Evolutionary conservation across 2,888 invertebrate species (phyloP).

Genomic region (Caenorhabditis sp.): DNA sequence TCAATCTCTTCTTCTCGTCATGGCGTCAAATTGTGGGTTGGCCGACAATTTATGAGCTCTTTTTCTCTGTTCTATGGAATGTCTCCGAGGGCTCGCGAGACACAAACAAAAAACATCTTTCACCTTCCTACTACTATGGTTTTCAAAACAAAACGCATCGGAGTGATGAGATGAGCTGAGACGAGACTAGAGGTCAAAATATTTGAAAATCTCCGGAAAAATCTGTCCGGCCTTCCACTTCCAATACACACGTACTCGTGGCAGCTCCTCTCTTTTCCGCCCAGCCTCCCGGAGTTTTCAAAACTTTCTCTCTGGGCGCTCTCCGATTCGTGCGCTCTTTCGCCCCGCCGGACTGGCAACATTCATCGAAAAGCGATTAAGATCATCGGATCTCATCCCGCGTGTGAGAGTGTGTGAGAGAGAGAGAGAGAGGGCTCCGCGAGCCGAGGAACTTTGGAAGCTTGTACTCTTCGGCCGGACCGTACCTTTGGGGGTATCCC

Average conservation of each 20-base stretch:
- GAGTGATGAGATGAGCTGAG: too few species aligned
- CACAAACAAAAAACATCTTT: too few species aligned
- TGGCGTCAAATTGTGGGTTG: conserved; percentile 3
- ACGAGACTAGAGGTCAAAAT: too few species aligned
- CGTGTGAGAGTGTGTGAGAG: conserved; percentile 24
- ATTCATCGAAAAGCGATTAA: conserved; percentile 54
- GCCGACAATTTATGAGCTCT: conserved; percentile 5
- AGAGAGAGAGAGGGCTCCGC: conserved; percentile 32
- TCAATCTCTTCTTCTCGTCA: too few species aligned
- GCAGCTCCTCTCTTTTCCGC: conserved; percentile 4
- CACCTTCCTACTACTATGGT: too few species aligned
- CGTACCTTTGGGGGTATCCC: conserved; percentile 28
- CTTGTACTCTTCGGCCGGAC: too few species aligned
- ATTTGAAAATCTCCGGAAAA: too few species aligned
- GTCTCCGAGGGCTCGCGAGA: too few species aligned
- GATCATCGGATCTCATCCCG: too few species aligned
- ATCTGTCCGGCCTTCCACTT: too few species aligned
- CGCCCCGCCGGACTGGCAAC: conserved; percentile 35
- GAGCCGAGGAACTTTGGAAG: conserved; percentile 32
- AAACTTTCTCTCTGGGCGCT: conserved; percentile 21
- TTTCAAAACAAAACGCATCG: too few species aligned
- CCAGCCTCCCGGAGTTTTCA: conserved; percentile 5
- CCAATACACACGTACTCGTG: conserved; percentile 39
- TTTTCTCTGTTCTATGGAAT: too few species aligned
- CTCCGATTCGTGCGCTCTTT: conserved; percentile 22